Percentiles rank a stretch among this genome's conserved stretches.
Conservation (phyloP, 2,888 invertebrate species). For the Drosophila maculinotata region DNA sequence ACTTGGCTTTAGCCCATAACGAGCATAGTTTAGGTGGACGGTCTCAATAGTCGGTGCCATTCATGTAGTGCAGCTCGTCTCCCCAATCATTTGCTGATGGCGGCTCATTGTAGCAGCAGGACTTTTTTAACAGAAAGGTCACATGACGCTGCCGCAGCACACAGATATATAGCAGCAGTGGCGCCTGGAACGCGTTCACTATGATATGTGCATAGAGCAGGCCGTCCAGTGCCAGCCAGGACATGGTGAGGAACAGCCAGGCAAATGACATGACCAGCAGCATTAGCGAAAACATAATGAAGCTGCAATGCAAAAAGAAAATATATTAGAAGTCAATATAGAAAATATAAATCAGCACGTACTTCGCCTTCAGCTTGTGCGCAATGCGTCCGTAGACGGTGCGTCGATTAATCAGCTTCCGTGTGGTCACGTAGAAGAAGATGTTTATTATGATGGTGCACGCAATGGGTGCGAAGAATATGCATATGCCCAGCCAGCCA, state of each 20-base stretch:
- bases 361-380: slow-evolving; percentile 94
- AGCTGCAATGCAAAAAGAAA: slow-evolving; percentile 88
- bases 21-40: slow-evolving; percentile 18
- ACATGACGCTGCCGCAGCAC: slow-evolving; percentile 92
- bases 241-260: slow-evolving; percentile 92
- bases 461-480: slow-evolving; percentile 93
- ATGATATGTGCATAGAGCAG: slow-evolving; percentile 91
- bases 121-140: slow-evolving; percentile 91
- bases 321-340: background rate
- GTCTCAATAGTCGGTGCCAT: slow-evolving; percentile 86
- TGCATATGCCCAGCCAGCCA: slow-evolving; percentile 92
- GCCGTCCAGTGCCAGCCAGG: slow-evolving; percentile 90
- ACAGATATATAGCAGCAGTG: slow-evolving; percentile 91
- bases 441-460: slow-evolving; percentile 92
- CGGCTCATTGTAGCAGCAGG: slow-evolving; percentile 91
- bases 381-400: slow-evolving; percentile 94
- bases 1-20: slow-evolving; percentile 18
- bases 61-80: slow-evolving; percentile 95
- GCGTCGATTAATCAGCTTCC: slow-evolving; percentile 91
- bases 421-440: slow-evolving; percentile 92
- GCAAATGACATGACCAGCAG: slow-evolving; percentile 90
- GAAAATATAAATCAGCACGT: slow-evolving; percentile 53
- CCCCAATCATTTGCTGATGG: slow-evolving; percentile 93
- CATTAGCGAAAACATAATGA: slow-evolving; percentile 91
- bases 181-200: slow-evolving; percentile 91